These are phyloP conservation scores for Aphelenchoides fujianensis DNA, from an alignment of 1,140 invertebrate species.

Conservation along the genomic window DNA sequence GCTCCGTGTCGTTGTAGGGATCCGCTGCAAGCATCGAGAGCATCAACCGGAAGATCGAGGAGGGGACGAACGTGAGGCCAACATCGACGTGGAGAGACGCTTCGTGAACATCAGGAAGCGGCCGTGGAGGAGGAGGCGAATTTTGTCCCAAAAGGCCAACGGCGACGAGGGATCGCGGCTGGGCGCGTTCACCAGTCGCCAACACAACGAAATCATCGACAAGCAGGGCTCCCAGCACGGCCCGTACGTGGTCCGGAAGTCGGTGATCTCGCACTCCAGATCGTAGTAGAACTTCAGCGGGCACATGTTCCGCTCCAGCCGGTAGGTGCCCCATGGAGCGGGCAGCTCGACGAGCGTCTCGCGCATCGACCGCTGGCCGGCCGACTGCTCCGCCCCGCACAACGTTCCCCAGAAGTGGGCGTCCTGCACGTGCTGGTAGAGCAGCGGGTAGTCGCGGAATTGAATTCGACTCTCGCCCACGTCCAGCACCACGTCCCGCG, in stretches of 20 bases:
- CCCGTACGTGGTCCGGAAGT: conserved; percentile 86
- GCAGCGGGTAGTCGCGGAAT: conserved; percentile 91
- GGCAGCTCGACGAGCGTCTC: conserved; percentile 64
- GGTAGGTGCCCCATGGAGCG: conserved; percentile 64
- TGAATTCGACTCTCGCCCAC: conserved; percentile 80
- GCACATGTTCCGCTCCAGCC: conserved; percentile 76
- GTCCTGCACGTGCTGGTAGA: conserved; percentile 74
- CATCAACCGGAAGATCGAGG: neutral
- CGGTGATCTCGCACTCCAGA: conserved; percentile 84
- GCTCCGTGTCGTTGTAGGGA: conserved; percentile 96
- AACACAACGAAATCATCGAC: conserved; percentile 84
- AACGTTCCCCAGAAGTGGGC: conserved; percentile 83
- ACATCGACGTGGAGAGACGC: conserved; percentile 70
- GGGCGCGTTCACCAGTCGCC: conserved; percentile 75
- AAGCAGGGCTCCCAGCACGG: conserved; percentile 98
- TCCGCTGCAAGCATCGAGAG: too few relatives aligned
- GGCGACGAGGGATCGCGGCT: conserved; percentile 88
- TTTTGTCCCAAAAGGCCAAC: conserved; percentile 95
- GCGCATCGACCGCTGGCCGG: conserved; percentile 62
- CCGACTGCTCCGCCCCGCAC: conserved; percentile 81
- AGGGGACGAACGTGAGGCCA: too few relatives aligned
- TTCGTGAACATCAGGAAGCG: conserved; percentile 79
- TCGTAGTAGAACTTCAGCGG: conserved; percentile 95
- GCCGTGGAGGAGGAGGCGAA: conserved; percentile 81
- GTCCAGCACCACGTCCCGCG: conserved; percentile 75